Percentiles rank a stretch among this genome's conserved stretches.
phyloP scores from a whole-genome alignment of 2,113 vertebrate genomes.

The Nothobranchius furzeri region DNA sequence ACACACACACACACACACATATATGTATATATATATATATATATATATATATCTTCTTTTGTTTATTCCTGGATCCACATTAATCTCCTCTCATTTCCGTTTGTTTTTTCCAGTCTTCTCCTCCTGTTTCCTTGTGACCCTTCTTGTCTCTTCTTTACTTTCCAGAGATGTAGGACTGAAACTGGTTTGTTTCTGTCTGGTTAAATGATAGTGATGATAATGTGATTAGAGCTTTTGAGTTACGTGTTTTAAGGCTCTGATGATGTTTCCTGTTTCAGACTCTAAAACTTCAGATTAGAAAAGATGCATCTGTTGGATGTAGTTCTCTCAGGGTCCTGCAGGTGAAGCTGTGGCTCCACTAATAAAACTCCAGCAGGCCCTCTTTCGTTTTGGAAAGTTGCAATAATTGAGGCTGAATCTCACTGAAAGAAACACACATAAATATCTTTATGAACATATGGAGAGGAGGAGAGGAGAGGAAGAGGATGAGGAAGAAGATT shows the following conservation, averaged over 20 bases:
- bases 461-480: not conserved
- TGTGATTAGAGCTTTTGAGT: not conserved
- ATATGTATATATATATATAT: too few species aligned
- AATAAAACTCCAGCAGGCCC: not conserved
- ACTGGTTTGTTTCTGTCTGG: not conserved
- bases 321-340: not conserved
- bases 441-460: not conserved
- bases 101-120: too few species aligned
- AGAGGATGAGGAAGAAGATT: not conserved
- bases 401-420: not conserved
- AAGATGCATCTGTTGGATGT: not conserved
- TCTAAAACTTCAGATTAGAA: not conserved
- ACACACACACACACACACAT: too few species aligned
- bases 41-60: too few species aligned
- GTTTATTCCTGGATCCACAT: too few species aligned
- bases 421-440: too few species aligned
- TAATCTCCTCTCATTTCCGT: too few species aligned
- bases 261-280: too few species aligned
- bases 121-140: too few species aligned
- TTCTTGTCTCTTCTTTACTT: too few species aligned
- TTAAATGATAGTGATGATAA: not conserved
- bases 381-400: not conserved
- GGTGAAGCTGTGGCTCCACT: slow-evolving; percentile 43
- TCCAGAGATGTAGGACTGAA: too few species aligned
- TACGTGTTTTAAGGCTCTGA: not conserved